Evolutionary conservation across 2,113 vertebrate genomes (phyloP), one percentile per base, ranked within the genome.

Genomic region (Nanger granti): DNA sequence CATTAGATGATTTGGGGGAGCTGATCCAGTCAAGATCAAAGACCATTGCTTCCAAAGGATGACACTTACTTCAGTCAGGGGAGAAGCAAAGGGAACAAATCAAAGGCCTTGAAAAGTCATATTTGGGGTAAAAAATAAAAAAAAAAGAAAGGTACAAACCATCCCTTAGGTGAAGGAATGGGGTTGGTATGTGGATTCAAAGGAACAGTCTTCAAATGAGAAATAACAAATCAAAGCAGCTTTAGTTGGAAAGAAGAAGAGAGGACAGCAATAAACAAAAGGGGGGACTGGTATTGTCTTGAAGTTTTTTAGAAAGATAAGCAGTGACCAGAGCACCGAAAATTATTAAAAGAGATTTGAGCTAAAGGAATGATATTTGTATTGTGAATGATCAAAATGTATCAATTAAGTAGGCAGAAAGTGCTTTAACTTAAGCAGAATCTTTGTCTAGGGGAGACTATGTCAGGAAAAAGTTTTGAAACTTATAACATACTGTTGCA

Each of bases 71-170:
- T 91, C 87, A 87, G 57, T 87, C 55, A 95, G 59, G 47, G 17
- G 24, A 82, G 66, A 91, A 96, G 87, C 57, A 92, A 96, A 98
- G 31, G 28, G 47, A 94, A 41, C 20, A 86, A 96, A 92, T 88
- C 83, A 94, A 96, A 97, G 82, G 28, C n/a, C 49, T n/a, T 54
- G 76, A 92, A 92, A 87, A 34, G 14, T 88, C n/a, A 82, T 91
- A 55, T 84, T 80, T 94, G 4, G 7, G 22, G 54, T 85, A 15
- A 41, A 84, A 17, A 11, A 47, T 87, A 57, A 37, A 96, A 88
- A 87, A 37, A 37, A 85, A n/a, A 49, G 47, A 93, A 89, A 88
- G 59, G 76, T 41, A 86, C 59, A 94, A 93, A 86, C 8, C 3
- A 7, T 90, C 13, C 6, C 37, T 54, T 93, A 44, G 24, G 15